Evolutionary conservation across 1,140 invertebrate genomes (phyloP).

Genomic region (Drosophila burlai): DNA sequence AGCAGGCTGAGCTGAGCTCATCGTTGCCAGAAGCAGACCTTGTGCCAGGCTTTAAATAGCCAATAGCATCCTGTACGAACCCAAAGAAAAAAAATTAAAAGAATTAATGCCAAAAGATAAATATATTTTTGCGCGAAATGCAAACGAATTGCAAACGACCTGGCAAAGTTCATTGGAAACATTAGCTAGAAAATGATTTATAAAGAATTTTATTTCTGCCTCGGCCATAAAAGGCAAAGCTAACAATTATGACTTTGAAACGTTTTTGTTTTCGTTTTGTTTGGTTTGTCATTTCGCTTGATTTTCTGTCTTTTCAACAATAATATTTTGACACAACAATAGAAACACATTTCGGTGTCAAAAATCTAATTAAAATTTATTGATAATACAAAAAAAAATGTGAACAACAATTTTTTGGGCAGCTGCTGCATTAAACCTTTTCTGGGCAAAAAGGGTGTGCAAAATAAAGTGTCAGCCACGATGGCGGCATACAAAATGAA

Average conservation of each 20-base stretch:
- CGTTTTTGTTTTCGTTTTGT: constrained; percentile 36
- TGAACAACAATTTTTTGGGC: constrained; percentile 36
- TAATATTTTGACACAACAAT: constrained; percentile 55
- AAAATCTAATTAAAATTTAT: constrained; percentile 70
- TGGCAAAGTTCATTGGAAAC: constrained; percentile 74
- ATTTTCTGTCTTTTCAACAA: constrained; percentile 17
- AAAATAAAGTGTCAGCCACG: constrained; percentile 37
- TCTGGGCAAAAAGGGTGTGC: constrained; percentile 43
- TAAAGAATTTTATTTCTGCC: constrained; percentile 58
- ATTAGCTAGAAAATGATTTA: constrained; percentile 70
- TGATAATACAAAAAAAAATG: constrained; percentile 17
- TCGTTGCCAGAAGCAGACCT: constrained; percentile 37
- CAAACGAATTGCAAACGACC: constrained; percentile 68
- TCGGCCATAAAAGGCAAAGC: constrained; percentile 67
- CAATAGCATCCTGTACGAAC: constrained; percentile 32
- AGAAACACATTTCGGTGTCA: constrained; percentile 51
- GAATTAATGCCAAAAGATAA: constrained; percentile 39
- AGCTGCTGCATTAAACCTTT: constrained; percentile 53
- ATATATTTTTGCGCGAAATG: constrained; percentile 41
- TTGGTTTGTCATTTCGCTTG: constrained; percentile 8
- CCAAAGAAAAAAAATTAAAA: constrained; percentile 10
- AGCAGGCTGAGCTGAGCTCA: constrained; percentile 38
- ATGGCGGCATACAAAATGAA: constrained; percentile 23
- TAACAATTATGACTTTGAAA: constrained; percentile 74
- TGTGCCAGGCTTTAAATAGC: constrained; percentile 52